Evolutionary conservation across 2,888 invertebrate genomes (phyloP).

Genomic region (Thera britannica): DNA sequence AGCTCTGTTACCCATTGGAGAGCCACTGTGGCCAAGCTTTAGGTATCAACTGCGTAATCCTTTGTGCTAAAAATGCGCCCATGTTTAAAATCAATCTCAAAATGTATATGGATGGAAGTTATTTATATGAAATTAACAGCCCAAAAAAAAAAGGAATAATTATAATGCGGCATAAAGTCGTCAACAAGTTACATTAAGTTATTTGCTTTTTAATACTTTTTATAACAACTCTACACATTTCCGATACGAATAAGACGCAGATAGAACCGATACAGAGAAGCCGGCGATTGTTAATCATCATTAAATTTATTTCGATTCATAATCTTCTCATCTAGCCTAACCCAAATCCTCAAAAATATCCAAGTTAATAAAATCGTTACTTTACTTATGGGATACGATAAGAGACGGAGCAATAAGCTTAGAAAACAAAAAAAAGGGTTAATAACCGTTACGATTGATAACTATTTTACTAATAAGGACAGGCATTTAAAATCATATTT

Average conservation of each 20-base stretch:
- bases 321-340: constrained; percentile 70
- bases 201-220: neutral
- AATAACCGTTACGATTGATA: neutral
- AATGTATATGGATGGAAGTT: too few relatives aligned
- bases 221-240: constrained; percentile 36
- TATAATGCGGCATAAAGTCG: too few relatives aligned
- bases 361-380: constrained; percentile 40
- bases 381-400: constrained; percentile 31
- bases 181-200: too few relatives aligned
- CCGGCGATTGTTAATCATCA: constrained; percentile 79
- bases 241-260: constrained; percentile 32
- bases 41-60: too few relatives aligned
- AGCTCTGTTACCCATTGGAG: too few relatives aligned
- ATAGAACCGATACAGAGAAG: constrained; percentile 59
- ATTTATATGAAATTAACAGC: too few relatives aligned
- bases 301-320: constrained; percentile 77
- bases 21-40: too few relatives aligned
- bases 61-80: too few relatives aligned
- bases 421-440: neutral
- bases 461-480: too few relatives aligned
- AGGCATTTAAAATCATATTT: neutral
- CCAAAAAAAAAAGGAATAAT: too few relatives aligned
- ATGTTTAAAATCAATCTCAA: too few relatives aligned
- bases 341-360: constrained; percentile 51
- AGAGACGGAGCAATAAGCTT: neutral